Conservation (phyloP, 2,797 vertebrate genomes). For the Luscinia luscinia region DNA sequence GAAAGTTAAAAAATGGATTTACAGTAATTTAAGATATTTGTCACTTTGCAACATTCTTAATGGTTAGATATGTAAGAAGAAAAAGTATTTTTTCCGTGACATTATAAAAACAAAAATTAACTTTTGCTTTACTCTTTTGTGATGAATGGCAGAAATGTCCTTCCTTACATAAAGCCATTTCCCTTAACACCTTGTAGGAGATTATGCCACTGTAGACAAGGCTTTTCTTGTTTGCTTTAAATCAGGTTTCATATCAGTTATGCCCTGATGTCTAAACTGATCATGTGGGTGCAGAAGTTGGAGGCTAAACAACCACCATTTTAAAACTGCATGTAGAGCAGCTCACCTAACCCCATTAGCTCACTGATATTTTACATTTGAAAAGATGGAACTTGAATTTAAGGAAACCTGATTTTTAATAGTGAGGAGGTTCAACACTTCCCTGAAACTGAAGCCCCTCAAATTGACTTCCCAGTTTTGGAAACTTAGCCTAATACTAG, state of each 20-base stretch:
- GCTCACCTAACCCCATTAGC: neutral
- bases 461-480: neutral
- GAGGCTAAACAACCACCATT: neutral
- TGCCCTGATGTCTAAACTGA: neutral
- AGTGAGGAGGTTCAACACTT: neutral
- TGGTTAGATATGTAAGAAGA: slow-evolving; percentile 64
- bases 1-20: slow-evolving; percentile 55
- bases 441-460: neutral
- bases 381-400: neutral
- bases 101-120: neutral
- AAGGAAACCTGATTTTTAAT: slow-evolving; percentile 1
- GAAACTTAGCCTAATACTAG: neutral
- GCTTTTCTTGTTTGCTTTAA: slow-evolving; percentile 11
- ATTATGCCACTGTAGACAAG: slow-evolving; percentile 25
- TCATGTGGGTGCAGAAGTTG: neutral
- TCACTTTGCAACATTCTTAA: slow-evolving; percentile 52
- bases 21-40: slow-evolving; percentile 64
- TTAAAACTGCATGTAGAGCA: neutral
- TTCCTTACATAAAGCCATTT: slow-evolving; percentile 42
- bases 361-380: neutral
- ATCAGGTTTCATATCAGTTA: neutral
- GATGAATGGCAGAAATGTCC: slow-evolving; percentile 20
- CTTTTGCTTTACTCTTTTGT: slow-evolving; percentile 23
- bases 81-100: slow-evolving; percentile 36
- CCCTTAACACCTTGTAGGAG: neutral